Evolutionary conservation across 1,140 invertebrate genomes (phyloP).

Genomic region (Leptinotarsa texana): DNA sequence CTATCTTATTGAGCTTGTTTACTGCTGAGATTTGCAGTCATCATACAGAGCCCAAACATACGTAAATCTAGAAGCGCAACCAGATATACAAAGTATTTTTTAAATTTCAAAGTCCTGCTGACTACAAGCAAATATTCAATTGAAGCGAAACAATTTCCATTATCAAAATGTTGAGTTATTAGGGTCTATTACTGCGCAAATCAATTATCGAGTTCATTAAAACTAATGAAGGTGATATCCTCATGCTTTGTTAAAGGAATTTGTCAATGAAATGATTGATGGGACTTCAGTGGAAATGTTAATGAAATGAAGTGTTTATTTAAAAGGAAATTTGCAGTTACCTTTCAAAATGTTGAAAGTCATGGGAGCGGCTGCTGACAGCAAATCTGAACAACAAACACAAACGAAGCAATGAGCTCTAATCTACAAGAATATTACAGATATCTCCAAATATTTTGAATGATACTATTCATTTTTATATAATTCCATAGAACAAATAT

Average conservation of each 20-base stretch:
- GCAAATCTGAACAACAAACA: constrained; percentile 74
- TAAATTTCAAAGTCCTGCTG: too few relatives aligned
- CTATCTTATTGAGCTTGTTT: too few relatives aligned
- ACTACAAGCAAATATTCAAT: too few relatives aligned
- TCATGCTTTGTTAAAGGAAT: constrained; percentile 8
- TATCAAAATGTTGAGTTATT: too few relatives aligned
- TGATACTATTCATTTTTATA: too few relatives aligned
- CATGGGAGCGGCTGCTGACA: constrained; percentile 72
- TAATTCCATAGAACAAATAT: too few relatives aligned
- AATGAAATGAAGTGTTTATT: constrained; percentile 28
- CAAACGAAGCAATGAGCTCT: constrained; percentile 61
- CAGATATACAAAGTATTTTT: too few relatives aligned
- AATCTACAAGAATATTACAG: constrained; percentile 49
- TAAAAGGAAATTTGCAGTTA: constrained; percentile 57
- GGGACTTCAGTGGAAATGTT: constrained; percentile 7
- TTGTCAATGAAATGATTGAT: background rate
- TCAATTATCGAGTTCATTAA: background rate
- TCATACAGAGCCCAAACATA: too few relatives aligned
- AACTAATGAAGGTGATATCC: background rate
- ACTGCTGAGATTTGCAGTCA: too few relatives aligned
- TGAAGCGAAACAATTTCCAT: too few relatives aligned
- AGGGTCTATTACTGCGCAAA: background rate
- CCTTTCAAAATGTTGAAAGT: constrained; percentile 79
- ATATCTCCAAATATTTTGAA: constrained; percentile 10
- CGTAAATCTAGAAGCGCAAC: too few relatives aligned